Percentiles rank a stretch among this genome's conserved stretches.
These are phyloP conservation scores for Euplagia quadripunctaria DNA, from an alignment of 2,888 invertebrate species.

Conservation along the genomic window DNA sequence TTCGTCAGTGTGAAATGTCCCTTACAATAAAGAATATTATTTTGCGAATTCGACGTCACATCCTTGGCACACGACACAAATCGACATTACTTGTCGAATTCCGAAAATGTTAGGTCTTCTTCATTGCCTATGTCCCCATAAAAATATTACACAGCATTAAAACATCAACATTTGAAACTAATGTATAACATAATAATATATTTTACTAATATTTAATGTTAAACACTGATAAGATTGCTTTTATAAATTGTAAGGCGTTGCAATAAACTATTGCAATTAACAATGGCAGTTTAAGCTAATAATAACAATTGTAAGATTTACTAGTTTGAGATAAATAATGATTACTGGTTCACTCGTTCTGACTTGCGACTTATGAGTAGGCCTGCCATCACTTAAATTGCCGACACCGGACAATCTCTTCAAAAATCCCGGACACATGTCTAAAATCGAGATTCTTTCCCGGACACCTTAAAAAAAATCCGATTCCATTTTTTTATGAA, in stretches of 20 bases:
- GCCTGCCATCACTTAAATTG: no score
- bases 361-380: no score
- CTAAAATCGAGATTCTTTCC: no score
- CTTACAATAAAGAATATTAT: background rate
- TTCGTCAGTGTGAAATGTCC: background rate
- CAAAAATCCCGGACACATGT: no score
- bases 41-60: background rate
- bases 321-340: background rate
- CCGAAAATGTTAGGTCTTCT: background rate
- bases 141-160: background rate
- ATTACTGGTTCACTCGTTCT: background rate
- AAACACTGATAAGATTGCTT: background rate
- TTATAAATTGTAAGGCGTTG: background rate
- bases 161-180: background rate
- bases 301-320: background rate
- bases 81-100: background rate
- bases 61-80: no score
- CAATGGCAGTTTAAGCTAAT: background rate
- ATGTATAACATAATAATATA: background rate
- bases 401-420: no score
- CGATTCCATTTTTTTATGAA: no score
- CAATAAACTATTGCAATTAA: background rate
- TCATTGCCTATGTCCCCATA: background rate
- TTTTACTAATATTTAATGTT: background rate
- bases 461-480: no score